These are phyloP conservation scores for Thera britannica DNA, from an alignment of 2,888 invertebrate species.

Conservation along the genomic window DNA sequence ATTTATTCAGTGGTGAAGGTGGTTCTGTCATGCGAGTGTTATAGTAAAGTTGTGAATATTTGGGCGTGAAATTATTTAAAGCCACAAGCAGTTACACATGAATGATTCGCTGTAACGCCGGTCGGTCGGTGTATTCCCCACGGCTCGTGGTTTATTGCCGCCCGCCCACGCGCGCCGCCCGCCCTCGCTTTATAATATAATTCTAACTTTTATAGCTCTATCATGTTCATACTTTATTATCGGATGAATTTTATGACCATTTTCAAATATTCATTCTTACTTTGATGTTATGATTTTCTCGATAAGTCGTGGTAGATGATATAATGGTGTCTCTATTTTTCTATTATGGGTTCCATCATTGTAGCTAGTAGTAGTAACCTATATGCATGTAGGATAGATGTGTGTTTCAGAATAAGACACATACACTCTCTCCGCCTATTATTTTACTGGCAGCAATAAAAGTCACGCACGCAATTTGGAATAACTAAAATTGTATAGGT, in stretches of 20 bases:
- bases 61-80: slow-evolving; percentile 9
- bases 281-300: slow-evolving; percentile 16
- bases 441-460: too few species aligned
- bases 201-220: slow-evolving; percentile 54
- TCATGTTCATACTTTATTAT: slow-evolving; percentile 50
- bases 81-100: slow-evolving; percentile 12
- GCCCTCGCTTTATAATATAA: slow-evolving; percentile 52
- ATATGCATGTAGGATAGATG: too few species aligned
- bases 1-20: too few species aligned
- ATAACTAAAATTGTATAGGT: too few species aligned
- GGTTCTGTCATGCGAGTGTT: background rate
- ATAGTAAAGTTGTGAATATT: background rate
- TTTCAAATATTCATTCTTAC: slow-evolving; percentile 42
- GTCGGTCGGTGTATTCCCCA: slow-evolving; percentile 17
- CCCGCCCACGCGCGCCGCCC: slow-evolving; percentile 31
- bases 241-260: slow-evolving; percentile 41
- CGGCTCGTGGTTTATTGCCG: slow-evolving; percentile 32
- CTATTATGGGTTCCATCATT: too few species aligned
- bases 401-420: too few species aligned
- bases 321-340: too few species aligned
- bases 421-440: too few species aligned
- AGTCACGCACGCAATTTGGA: too few species aligned
- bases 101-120: slow-evolving; percentile 30
- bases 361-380: too few species aligned
- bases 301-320: too few species aligned